Conservation (phyloP, 2,888 invertebrate genomes). For the Brachyptera putata region DNA sequence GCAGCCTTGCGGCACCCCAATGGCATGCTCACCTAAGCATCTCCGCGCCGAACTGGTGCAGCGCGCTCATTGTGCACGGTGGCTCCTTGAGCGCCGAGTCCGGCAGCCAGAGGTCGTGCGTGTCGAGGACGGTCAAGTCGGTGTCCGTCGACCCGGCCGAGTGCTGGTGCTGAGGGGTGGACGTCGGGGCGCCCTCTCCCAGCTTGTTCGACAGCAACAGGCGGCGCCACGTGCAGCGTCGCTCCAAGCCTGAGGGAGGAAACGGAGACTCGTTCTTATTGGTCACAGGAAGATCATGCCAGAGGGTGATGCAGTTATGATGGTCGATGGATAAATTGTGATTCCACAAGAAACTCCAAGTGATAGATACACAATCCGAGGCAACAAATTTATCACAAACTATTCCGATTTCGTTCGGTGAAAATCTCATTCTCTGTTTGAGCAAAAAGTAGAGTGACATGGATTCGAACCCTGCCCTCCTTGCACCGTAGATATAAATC, state of each 20-base stretch:
- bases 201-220: slow-evolving; percentile 48
- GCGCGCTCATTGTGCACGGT: slow-evolving; percentile 77
- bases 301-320: neutral
- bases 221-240: slow-evolving; percentile 74
- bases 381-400: too few species aligned
- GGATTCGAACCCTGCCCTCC: too few species aligned
- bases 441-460: too few species aligned
- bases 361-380: too few species aligned
- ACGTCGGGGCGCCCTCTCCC: slow-evolving; percentile 32
- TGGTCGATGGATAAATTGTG: too few species aligned
- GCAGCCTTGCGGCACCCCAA: too few species aligned
- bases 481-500: too few species aligned
- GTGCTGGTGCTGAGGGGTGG: slow-evolving; percentile 51
- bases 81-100: slow-evolving; percentile 60
- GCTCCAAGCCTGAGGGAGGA: slow-evolving; percentile 45
- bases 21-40: slow-evolving; percentile 75
- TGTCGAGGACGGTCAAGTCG: slow-evolving; percentile 76
- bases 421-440: too few species aligned
- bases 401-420: too few species aligned
- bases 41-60: slow-evolving; percentile 82
- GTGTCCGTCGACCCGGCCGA: slow-evolving; percentile 80
- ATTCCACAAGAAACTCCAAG: too few species aligned
- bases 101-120: slow-evolving; percentile 77
- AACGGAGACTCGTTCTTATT: neutral
- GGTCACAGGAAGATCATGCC: too few species aligned